Percentiles rank a stretch among this genome's conserved stretches.
These are phyloP conservation scores for Budorcas taxicolor DNA, from an alignment of 2,113 vertebrate species.

Conservation along the genomic window DNA sequence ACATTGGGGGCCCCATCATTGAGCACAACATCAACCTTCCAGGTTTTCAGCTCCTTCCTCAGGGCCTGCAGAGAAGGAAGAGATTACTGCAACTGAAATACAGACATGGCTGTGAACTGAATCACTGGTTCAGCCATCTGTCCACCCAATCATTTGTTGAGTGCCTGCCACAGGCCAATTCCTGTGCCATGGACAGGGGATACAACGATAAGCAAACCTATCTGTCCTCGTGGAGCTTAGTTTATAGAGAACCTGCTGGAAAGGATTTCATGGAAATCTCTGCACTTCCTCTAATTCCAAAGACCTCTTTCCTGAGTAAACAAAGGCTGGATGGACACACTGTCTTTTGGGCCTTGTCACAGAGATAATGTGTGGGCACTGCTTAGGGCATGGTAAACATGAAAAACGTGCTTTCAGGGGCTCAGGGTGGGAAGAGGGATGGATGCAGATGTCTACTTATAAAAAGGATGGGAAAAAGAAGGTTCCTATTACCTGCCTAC, in stretches of 20 bases:
- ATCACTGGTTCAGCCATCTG: not conserved
- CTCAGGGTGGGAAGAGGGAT: not conserved
- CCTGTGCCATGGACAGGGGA: not conserved
- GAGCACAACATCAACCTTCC: constrained; percentile 97
- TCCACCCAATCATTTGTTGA: not conserved
- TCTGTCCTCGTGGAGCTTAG: not conserved
- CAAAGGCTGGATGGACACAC: not conserved
- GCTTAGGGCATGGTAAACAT: not conserved
- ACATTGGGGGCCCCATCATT: constrained; percentile 96
- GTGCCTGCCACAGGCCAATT: not conserved
- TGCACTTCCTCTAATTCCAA: not conserved
- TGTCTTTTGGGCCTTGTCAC: not conserved
- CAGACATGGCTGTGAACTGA: accelerated
- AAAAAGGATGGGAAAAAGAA: accelerated
- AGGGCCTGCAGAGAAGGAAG: constrained; percentile 80
- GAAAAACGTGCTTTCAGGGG: not conserved
- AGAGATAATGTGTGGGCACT: not conserved
- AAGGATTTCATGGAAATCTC: not conserved
- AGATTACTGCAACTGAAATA: not conserved
- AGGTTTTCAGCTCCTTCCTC: constrained; percentile 93
- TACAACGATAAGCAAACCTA: not conserved
- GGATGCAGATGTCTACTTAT: not conserved
- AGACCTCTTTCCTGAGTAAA: not conserved
- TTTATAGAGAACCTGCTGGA: not conserved
- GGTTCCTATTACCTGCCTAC: constrained; percentile 86